A percentile compares a stretch with the other conserved stretches of the same genome.
Conservation (phyloP, 2,888 invertebrate genomes). For the Diplolepis rosae region DNA sequence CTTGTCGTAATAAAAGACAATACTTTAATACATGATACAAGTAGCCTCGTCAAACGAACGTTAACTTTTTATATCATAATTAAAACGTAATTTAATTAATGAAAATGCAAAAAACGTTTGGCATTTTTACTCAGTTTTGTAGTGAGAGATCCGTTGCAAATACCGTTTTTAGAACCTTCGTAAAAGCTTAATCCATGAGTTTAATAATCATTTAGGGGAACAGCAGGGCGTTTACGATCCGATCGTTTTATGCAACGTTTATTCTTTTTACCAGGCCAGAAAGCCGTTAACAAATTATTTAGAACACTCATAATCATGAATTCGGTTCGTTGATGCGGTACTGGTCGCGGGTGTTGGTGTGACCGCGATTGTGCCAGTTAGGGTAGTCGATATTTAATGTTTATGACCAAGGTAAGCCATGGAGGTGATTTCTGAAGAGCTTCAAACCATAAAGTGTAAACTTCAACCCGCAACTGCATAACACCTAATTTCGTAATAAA, state of each 20-base stretch:
- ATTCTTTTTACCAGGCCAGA: slow-evolving; percentile 13
- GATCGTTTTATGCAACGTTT: slow-evolving; percentile 14
- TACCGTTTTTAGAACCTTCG: background rate
- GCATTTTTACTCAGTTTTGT: background rate
- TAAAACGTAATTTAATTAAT: background rate
- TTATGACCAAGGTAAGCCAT: slow-evolving; percentile 51
- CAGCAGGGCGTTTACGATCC: background rate
- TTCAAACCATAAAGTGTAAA: slow-evolving; percentile 34
- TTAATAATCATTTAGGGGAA: slow-evolving; percentile 5
- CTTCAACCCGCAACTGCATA: slow-evolving; percentile 36
- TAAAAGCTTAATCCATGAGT: slow-evolving; percentile 5
- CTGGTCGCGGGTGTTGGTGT: slow-evolving; percentile 32
- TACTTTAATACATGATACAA: no score
- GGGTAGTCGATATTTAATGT: slow-evolving; percentile 65
- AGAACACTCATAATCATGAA: slow-evolving; percentile 58
- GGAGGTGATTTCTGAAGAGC: slow-evolving; percentile 21
- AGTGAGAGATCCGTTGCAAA: background rate
- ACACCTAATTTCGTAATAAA: slow-evolving; percentile 35
- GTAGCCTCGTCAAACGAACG: no score
- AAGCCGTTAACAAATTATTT: slow-evolving; percentile 58
- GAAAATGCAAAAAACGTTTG: background rate
- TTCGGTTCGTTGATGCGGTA: slow-evolving; percentile 41
- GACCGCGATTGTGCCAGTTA: slow-evolving; percentile 58
- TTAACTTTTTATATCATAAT: no score
- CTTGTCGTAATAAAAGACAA: no score